A percentile compares a stretch with the other conserved stretches of the same genome.
Conservation (phyloP, 2,113 vertebrate genomes). For the Orcinus orca region DNA sequence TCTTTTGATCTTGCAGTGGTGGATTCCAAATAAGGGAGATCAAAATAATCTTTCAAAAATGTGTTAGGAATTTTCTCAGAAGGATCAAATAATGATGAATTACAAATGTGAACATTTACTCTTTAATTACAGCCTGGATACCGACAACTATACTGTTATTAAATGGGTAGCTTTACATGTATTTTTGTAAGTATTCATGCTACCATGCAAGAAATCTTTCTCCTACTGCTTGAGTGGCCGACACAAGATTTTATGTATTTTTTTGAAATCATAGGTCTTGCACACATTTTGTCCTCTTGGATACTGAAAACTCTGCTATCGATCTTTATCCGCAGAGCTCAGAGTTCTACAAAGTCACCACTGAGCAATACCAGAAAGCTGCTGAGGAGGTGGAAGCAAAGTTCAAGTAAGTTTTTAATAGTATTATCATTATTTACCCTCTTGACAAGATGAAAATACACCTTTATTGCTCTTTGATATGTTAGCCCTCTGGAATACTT, state of each 20-base stretch:
- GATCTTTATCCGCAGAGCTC: slow-evolving; percentile 86
- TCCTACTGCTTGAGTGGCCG: not conserved
- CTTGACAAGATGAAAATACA: not conserved
- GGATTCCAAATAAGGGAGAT: not conserved
- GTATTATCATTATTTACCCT: not conserved
- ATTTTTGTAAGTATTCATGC: not conserved
- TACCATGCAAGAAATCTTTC: not conserved
- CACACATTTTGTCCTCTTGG: not conserved
- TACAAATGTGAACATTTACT: not conserved
- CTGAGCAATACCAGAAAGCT: slow-evolving; percentile 93
- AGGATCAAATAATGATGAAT: not conserved
- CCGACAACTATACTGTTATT: not conserved
- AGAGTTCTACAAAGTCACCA: slow-evolving; percentile 95
- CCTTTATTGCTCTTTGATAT: not conserved
- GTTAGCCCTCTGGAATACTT: not conserved
- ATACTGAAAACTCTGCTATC: slow-evolving; percentile 29
- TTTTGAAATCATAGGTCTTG: not conserved
- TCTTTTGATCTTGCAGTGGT: not conserved
- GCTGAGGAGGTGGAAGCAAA: slow-evolving; percentile 91
- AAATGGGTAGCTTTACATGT: not conserved
- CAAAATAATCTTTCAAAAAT: not conserved
- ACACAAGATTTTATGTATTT: not conserved
- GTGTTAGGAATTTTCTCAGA: not conserved
- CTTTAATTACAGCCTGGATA: not conserved
- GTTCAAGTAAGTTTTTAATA: slow-evolving; percentile 89